These are phyloP conservation scores for Ciconia boyciana DNA, from an alignment of 2,113 vertebrate species.

Conservation along the genomic window DNA sequence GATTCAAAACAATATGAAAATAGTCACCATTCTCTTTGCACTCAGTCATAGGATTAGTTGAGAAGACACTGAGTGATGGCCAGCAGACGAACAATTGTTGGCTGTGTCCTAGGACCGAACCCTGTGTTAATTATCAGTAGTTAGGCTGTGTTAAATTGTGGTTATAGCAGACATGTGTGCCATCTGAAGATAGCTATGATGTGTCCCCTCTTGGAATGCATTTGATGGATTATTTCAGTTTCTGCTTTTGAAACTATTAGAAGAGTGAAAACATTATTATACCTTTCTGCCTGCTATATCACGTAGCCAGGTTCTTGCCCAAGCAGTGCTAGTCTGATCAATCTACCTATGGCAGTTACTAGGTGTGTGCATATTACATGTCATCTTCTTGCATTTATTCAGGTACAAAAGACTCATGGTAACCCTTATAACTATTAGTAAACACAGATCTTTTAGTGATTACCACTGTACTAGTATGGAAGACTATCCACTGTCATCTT, in stretches of 20 bases:
- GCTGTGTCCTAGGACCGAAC: background rate
- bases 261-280: background rate
- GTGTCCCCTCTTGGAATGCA: background rate
- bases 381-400: background rate
- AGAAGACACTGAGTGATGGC: background rate
- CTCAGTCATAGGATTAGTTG: background rate
- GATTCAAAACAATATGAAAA: background rate
- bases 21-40: background rate
- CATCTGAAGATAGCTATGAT: background rate
- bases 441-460: background rate
- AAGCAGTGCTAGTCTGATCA: background rate
- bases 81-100: background rate
- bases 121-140: background rate
- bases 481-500: background rate
- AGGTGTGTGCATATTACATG: background rate
- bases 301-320: background rate
- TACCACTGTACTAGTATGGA: background rate
- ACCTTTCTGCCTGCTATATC: background rate
- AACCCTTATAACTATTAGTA: background rate
- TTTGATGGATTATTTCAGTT: background rate
- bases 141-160: background rate
- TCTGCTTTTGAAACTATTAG: background rate
- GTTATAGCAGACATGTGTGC: rapidly evolving
- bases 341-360: background rate
- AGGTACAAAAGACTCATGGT: background rate